These are phyloP conservation scores for Acanthurus tractus DNA, from an alignment of 2,797 vertebrate species.

Conservation along the genomic window DNA sequence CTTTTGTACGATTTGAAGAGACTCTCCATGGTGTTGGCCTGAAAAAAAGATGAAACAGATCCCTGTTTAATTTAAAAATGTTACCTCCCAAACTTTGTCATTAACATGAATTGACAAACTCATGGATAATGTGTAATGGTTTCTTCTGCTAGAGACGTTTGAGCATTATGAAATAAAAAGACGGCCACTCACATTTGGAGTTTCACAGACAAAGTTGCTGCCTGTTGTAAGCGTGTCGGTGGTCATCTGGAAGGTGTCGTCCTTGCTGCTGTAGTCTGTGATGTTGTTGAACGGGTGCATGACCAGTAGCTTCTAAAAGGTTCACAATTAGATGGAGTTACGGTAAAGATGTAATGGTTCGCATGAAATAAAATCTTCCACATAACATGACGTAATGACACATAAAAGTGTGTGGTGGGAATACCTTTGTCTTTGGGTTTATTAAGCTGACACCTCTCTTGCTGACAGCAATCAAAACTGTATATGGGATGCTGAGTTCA, in stretches of 20 bases:
- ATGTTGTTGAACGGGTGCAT: conserved; percentile 92
- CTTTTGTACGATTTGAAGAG: too few relatives aligned
- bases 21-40: too few relatives aligned
- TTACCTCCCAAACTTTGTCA: too few relatives aligned
- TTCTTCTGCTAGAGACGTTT: background rate
- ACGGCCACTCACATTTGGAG: conserved; percentile 87
- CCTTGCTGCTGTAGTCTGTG: conserved; percentile 87
- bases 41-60: too few relatives aligned
- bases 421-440: conserved; percentile 92
- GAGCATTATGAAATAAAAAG: background rate
- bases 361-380: background rate
- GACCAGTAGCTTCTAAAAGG: conserved; percentile 87
- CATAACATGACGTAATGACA: background rate
- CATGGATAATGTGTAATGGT: too few relatives aligned
- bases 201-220: conserved; percentile 90
- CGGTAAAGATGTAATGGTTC: background rate
- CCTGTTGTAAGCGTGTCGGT: conserved; percentile 79
- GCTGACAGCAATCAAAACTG: conserved; percentile 90
- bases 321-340: background rate
- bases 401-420: background rate
- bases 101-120: too few relatives aligned
- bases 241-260: conserved; percentile 90
- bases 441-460: conserved; percentile 89
- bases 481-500: conserved; percentile 81
- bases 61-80: too few relatives aligned